Evolutionary conservation across 53 echinoderm and acorn worm genomes (phyloP), one percentile per base, ranked within the genome.

Genomic region (Mesocentrotus franciscanus): DNA sequence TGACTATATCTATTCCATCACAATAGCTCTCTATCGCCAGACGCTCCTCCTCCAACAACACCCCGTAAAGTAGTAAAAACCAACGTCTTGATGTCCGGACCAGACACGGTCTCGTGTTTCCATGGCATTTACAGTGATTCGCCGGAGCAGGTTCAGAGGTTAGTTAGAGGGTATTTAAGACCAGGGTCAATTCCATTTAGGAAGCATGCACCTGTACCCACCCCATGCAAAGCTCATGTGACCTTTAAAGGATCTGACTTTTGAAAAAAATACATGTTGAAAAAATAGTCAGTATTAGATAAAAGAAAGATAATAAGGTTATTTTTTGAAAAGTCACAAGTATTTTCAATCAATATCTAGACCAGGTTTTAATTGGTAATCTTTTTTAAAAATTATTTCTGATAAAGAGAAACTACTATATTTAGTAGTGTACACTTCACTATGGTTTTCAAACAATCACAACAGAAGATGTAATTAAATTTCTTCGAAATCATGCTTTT

Each of bases 121-220:
- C 18, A 20, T 81, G 18, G 8, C n/a, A n/a, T n/a, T n/a, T n/a
- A n/a, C n/a, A n/a, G n/a, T 27, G 18, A 39, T 36, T 81, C 20
- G 18, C 64, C 64, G 64, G 20, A 64, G 6, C 18, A 6, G 81
- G 39, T 36, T 20, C 36, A 20, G 39, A 64, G 81, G 81, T 27
- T 18, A 39, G 81, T 81, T 39, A 36, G 36, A 20, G 8, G 81
- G 36, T 81, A 81, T 81, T 81, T 81, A 39, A 39, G 36, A 81
- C 81, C 36, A 81, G 81, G 81, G 81, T 81, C 81, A 81, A 17
- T 8, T n/a, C n/a, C 79, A 79, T 79, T 79, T 17, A 79, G 16
- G 79, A 79, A 32, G 16, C 20, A 10, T 20, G 20, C 36, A 81
- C 81, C 81, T 81, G 81, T 81, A 81, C 20, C 10, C 42, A 81